Base-by-base conservation (phyloP, 2,113 vertebrate species). In the Austrofundulus limnaeus region DNA sequence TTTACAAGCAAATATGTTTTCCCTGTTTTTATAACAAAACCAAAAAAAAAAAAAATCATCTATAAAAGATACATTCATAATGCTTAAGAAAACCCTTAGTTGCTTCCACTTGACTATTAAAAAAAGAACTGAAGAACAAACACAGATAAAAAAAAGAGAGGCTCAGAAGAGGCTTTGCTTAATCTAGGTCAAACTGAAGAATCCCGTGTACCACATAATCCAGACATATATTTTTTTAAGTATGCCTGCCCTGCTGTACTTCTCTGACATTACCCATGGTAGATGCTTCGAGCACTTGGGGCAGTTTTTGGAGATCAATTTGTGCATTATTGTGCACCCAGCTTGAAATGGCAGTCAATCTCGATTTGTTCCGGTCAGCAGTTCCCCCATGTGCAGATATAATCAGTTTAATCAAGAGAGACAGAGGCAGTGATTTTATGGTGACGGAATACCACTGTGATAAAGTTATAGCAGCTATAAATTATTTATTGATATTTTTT, bases 291-390 rank as follows among this genome's bases (percentile, higher is more conserved):
- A 72, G 52, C 52, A 65, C 58, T 74, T 13, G 3, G 34, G 14
- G 50, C 34, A 67, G 72, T 61, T 38, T 58, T 72, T 56, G 60
- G 28, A 74, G 85, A 87, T 72, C 64, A 78, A 82, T 68, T 41
- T 70, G 79, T 46, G 48, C 68, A 16, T 57, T 51, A 80, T 69
- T 82, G 84, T 82, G 84, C 82, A 84, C n/a, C 14, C 77, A 81
- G 73, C 80, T 43, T 31, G 64, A 90, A 60, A 61, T 80, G 25
- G 16, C 25, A 75, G 85, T 83, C 85, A 54, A 82, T 85, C 75
- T 72, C 53, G 76, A 82, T 88, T 88, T 15, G 61, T 87, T 87
- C 66, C 19, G 48, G 87, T 88, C 85, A 87, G 56, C 67, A 72
- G 42, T 46, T 14, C 34, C 21, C n/a, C 31, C n/a, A 3, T 64